Evolutionary conservation across 2,888 invertebrate species (phyloP), one percentile per base, ranked within the genome.

Genomic region (Vanessa cardui): DNA sequence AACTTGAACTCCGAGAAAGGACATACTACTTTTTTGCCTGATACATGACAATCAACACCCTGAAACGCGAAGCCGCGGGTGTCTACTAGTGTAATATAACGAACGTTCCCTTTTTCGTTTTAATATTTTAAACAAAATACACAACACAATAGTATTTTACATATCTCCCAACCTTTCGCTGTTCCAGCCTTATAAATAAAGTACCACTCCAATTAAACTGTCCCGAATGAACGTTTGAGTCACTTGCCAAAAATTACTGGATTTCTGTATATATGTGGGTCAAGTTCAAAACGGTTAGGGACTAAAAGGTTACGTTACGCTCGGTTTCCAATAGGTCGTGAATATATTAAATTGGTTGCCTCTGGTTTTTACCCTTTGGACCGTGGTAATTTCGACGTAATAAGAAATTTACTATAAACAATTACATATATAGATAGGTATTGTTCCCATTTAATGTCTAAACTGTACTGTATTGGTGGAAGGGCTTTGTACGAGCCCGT

Each of bases 191-290:
- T 44, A 45, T 46, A 56, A 61, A 56, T 61, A 61, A 49, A 61
- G 66, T 58, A 54, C 59, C 69, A 62, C 62, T 62, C 64, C 64
- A 71, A 71, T 69, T 69, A 71, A 70, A 62, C 26, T 46, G 58
- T 56, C 62, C 59, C 54, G 49, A 69, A 63, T 46, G 71, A 62
- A 50, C 66, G 69, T 50, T 66, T 54, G 62, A 64, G 62, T 65
- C 58, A 66, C 18, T 54, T 62, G 69, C 69, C 69, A 69, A 67
- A 64, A 71, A 71, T 69, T 71, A 69, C 58, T 49, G 45, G 33
- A 45, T 50, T 45, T 58, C 33, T 47, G 26, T 33, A 20, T 15
- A 33, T 58, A 58, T 63, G 44, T 61, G 59, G 69, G 69, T 69
- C 69, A 69, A 69, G 59, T 54, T 62, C 60, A 44, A 47, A 47